Base-by-base conservation (phyloP, 2,797 vertebrate genomes). In the Rhinogobio ventralis region DNA sequence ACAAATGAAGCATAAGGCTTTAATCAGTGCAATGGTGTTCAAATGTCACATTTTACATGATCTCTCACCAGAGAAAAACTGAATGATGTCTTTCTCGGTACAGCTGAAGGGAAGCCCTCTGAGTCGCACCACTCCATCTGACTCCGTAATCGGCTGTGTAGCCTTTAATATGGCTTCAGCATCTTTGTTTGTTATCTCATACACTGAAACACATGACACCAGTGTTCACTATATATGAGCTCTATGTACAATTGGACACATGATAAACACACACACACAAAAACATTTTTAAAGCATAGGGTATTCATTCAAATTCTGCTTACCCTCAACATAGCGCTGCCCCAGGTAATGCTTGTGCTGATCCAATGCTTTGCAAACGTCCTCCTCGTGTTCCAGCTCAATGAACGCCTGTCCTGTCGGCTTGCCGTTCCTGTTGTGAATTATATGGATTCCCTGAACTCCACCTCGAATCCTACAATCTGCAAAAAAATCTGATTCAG, bases 321-420 rank as follows among this genome's bases (percentile, higher is more conserved):
- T 87, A 97, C 98, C 98, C 96, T 99, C 97, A 10, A 99, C 93
- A 0, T 98, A 99, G 51, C 98, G 97, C 0, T 96, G 92, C 1
- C 98, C 97, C 83, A 99, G 94, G 85, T 98, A 99, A 88, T 96
- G 94, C 51, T 94, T 91, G 94, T 99, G 93, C 90, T 96, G 98
- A 86, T 97, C 95, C 91, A 99, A 91, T 49, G 98, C 98, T 86
- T 96, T 98, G 81, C 91, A 88, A 39, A 99, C 93, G 0, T 99
- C 98, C 0, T 93, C 95, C 75, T 96, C 95, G 0, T 97, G 95
- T 92, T 98, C 96, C 91, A 99, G 86, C 93, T 99, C 97, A 0
- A 99, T 93, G 90, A 99, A 92, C 79, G 97, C 98, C 57, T 94
- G 94, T 17, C 98, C 98, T 4, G 94, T 93, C 23, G 95, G 95